These are phyloP conservation scores for Cherax quadricarinatus DNA, from an alignment of 1,140 invertebrate genomes.

Conservation along the genomic window DNA sequence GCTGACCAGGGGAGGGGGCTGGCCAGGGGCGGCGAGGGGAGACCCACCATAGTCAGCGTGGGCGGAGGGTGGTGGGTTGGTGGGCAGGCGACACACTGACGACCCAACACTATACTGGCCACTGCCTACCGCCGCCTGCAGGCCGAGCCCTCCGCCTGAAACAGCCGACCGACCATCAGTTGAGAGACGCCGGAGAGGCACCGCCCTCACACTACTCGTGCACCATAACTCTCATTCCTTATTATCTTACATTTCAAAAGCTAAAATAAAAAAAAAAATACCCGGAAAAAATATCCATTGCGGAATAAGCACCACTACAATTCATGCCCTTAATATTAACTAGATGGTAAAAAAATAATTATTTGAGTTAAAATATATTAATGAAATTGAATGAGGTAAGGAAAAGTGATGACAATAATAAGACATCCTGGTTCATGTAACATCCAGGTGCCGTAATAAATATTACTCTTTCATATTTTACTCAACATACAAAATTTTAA, in stretches of 20 bases:
- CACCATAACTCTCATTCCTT: neutral
- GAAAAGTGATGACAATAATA: neutral
- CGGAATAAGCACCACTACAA: neutral
- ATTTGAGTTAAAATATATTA: neutral
- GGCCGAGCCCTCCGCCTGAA: conserved; percentile 59
- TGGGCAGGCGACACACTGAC: conserved; percentile 27
- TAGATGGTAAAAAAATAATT: conserved; percentile 5
- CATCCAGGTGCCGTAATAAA: no score
- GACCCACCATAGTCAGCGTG: conserved; percentile 14
- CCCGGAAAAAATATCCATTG: neutral
- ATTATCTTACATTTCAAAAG: neutral
- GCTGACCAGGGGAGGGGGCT: conserved; percentile 4
- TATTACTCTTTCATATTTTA: no score
- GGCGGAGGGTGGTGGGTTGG: conserved; percentile 32
- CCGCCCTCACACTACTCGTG: neutral
- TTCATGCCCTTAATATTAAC: neutral
- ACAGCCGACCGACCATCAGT: conserved; percentile 26
- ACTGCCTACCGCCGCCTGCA: conserved; percentile 20
- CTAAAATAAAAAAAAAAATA: neutral
- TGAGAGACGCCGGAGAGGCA: conserved; percentile 18
- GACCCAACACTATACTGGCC: conserved; percentile 34
- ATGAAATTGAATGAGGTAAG: conserved; percentile 4
- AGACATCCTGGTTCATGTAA: no score
- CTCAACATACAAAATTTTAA: no score
- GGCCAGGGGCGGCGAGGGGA: conserved; percentile 7